Percentiles rank a stretch among this genome's conserved stretches.
Conservation (phyloP, 2,888 invertebrate species). For the Diarsia dahlii region DNA sequence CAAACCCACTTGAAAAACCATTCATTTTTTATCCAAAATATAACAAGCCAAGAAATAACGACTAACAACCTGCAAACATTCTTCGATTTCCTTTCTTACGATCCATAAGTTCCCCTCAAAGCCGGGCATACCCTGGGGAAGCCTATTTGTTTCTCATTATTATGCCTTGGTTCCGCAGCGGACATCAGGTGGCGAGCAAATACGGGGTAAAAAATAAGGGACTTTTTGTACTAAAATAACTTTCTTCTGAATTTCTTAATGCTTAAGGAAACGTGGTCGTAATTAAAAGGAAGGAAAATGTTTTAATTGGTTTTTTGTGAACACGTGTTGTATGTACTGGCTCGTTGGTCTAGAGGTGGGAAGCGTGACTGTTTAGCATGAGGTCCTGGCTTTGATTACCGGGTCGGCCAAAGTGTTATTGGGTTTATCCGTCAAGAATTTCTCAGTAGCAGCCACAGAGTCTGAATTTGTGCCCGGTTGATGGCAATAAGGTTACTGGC, state of each 20-base stretch:
- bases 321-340: neutral
- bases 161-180: slow-evolving; percentile 45
- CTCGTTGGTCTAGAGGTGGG: too few species aligned
- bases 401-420: too few species aligned
- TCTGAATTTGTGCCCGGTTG: too few species aligned
- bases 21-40: neutral
- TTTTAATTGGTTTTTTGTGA: neutral
- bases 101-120: slow-evolving; percentile 38
- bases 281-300: slow-evolving; percentile 32
- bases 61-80: slow-evolving; percentile 42
- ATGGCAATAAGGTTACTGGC: too few species aligned
- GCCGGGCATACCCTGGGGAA: slow-evolving; percentile 31
- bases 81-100: slow-evolving; percentile 19
- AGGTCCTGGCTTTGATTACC: too few species aligned
- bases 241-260: slow-evolving; percentile 51
- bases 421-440: too few species aligned
- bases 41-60: slow-evolving; percentile 17
- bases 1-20: neutral
- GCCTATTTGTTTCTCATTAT: slow-evolving; percentile 70
- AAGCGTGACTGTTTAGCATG: too few species aligned
- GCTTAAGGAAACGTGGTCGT: slow-evolving; percentile 32
- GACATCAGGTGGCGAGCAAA: slow-evolving; percentile 68
- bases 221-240: slow-evolving; percentile 41
- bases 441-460: too few species aligned
- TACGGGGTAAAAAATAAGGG: slow-evolving; percentile 52